These are phyloP conservation scores for Tinea pellionella DNA, from an alignment of 2,888 invertebrate genomes.

Conservation along the genomic window DNA sequence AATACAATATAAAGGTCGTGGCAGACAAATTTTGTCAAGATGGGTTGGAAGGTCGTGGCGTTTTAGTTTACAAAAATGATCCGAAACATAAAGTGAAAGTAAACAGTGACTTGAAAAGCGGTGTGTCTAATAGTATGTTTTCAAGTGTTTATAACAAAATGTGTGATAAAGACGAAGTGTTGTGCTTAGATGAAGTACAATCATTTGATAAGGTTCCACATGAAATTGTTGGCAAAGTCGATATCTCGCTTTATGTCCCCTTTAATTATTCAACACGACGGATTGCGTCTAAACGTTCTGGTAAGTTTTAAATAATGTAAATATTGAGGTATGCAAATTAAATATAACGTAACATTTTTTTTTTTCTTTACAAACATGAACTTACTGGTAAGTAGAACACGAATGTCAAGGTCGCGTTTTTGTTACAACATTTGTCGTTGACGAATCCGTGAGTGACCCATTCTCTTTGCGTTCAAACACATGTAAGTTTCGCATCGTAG, in stretches of 20 bases:
- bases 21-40: constrained; percentile 62
- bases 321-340: neutral
- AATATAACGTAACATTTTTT: neutral
- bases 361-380: too few species aligned
- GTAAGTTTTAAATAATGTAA: constrained; percentile 34
- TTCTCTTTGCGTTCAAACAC: neutral
- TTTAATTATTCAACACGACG: constrained; percentile 72
- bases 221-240: constrained; percentile 53
- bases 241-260: constrained; percentile 74
- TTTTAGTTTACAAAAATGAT: constrained; percentile 49
- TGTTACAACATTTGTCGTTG: neutral
- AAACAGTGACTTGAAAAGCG: neutral
- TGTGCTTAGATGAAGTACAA: constrained; percentile 72
- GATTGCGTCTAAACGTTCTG: constrained; percentile 55
- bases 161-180: constrained; percentile 50
- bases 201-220: constrained; percentile 61
- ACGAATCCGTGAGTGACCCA: neutral
- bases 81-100: constrained; percentile 30
- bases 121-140: constrained; percentile 24
- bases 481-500: neutral
- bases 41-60: constrained; percentile 60
- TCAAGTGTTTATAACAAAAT: constrained; percentile 52
- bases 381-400: constrained; percentile 19
- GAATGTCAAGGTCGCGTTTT: constrained; percentile 20
- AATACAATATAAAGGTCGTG: constrained; percentile 72